phyloP scores from a whole-genome alignment of 2,113 vertebrate species.

The Sigmodon hispidus region DNA sequence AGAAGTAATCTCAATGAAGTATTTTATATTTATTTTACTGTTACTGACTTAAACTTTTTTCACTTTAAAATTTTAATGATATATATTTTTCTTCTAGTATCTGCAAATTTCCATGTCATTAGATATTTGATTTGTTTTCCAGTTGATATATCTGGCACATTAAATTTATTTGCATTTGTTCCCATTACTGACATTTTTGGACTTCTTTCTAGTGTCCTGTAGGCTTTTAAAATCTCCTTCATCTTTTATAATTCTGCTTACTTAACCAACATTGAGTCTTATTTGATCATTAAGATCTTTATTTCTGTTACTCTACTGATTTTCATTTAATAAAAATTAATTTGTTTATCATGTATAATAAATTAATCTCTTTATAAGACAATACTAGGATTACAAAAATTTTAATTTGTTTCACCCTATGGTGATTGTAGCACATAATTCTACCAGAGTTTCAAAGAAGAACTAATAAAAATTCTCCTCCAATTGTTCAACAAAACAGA shows the following conservation, averaged over 20 bases:
- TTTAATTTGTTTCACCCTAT: background rate
- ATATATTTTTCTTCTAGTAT: background rate
- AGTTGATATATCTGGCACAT: background rate
- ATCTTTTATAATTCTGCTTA: background rate
- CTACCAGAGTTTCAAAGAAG: too few species aligned
- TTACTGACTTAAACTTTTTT: background rate
- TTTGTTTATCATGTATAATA: background rate
- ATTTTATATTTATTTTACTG: background rate
- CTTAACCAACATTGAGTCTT: background rate
- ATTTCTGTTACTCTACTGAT: background rate
- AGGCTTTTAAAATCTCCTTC: background rate
- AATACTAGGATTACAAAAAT: background rate
- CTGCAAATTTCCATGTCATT: background rate
- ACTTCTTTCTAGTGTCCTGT: background rate
- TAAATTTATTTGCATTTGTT: constrained; percentile 33
- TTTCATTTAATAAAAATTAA: background rate
- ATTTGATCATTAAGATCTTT: background rate
- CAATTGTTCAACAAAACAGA: too few species aligned
- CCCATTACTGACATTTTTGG: background rate
- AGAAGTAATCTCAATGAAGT: background rate
- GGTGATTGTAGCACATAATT: too few species aligned
- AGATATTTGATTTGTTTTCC: background rate
- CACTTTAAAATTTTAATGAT: background rate
- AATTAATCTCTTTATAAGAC: background rate
- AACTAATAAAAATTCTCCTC: too few species aligned